Base-by-base conservation (phyloP, 2,888 invertebrate genomes). In the Chirona hameri region DNA sequence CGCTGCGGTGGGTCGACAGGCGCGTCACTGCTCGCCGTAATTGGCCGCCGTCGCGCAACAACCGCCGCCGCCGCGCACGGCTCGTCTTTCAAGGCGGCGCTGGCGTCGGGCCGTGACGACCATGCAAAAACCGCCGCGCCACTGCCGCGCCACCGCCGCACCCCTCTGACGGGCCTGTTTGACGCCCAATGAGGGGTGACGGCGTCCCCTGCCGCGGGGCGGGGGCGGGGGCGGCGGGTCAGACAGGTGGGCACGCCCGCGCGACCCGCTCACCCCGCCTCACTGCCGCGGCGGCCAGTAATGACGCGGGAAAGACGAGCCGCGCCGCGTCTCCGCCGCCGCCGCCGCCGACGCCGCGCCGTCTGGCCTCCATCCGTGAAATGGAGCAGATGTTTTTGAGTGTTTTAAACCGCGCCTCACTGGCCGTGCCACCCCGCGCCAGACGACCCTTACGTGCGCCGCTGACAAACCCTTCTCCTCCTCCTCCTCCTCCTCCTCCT, bases 151-250 rank as follows among this genome's bases (percentile, higher is more conserved):
- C 39, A 2, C 76, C 76, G 46, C 2, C 76, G 21, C 76, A 9
- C 21, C 76, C 39, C 46, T 18, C 52, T 52, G 52, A 52, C 52
- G 52, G 52, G 52, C 18, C 76, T 31, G 46, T 46, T 76, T 76
- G 18, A 46, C 76, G 21, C 76, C 24, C 76, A 76, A 76, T 76
- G 76, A 76, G 76, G 76, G 39, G 76, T 76, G 76, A 29, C 31
- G 39, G 39, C 31, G 76, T 12, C 76, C 46, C 27, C 39, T 10
- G 39, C 21, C 1, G 10, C 46, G 12, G 15, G 52, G 18, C 15
- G 52, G 52, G 52, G 15, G 52, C 18, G 52, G 15, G 52, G 52
- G 52, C 52, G 52, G 27, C 29, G 31, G 76, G 76, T 39, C 76
- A n/a, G 76, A 24, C 76, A 76, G 76, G 76, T 76, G 76, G 9